Conservation (phyloP, 2,888 invertebrate genomes). For the Criorhina ranunculi region DNA sequence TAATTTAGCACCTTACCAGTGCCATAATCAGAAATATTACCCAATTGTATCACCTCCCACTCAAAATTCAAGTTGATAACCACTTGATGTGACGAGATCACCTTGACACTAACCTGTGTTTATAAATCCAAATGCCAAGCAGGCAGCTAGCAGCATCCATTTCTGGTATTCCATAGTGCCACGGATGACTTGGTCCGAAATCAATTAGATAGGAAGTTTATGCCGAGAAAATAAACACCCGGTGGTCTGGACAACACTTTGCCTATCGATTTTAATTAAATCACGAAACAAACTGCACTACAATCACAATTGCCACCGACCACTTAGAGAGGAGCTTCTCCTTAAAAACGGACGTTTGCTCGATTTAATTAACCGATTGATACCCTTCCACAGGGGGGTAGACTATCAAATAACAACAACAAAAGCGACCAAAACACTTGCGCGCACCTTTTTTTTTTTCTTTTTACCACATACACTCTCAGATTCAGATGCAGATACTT, state of each 20-base stretch:
- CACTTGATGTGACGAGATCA: constrained; percentile 22
- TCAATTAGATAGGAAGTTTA: constrained; percentile 54
- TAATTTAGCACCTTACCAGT: constrained; percentile 9
- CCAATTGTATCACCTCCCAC: constrained; percentile 11
- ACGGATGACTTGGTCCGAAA: constrained; percentile 7
- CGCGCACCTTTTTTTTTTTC: constrained; percentile 9
- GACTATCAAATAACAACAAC: constrained; percentile 7
- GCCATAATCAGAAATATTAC: neutral
- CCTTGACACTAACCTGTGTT: constrained; percentile 60
- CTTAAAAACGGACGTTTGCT: constrained; percentile 10
- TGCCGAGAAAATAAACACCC: constrained; percentile 41
- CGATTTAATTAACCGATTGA: constrained; percentile 40
- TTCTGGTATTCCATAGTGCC: constrained; percentile 58
- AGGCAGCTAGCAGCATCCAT: constrained; percentile 39
- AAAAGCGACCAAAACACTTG: constrained; percentile 28
- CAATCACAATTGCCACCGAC: constrained; percentile 19
- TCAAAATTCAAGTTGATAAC: neutral
- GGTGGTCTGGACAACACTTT: constrained; percentile 21
- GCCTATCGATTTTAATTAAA: constrained; percentile 48
- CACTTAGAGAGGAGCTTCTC: constrained; percentile 7
- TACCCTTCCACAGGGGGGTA: neutral
- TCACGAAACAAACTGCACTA: constrained; percentile 30
- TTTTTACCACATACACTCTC: constrained; percentile 6
- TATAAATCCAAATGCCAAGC: constrained; percentile 52
- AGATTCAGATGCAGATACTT: constrained; percentile 31